phyloP scores from a whole-genome alignment of 2,113 vertebrate species.

The Eurystomus gularis region DNA sequence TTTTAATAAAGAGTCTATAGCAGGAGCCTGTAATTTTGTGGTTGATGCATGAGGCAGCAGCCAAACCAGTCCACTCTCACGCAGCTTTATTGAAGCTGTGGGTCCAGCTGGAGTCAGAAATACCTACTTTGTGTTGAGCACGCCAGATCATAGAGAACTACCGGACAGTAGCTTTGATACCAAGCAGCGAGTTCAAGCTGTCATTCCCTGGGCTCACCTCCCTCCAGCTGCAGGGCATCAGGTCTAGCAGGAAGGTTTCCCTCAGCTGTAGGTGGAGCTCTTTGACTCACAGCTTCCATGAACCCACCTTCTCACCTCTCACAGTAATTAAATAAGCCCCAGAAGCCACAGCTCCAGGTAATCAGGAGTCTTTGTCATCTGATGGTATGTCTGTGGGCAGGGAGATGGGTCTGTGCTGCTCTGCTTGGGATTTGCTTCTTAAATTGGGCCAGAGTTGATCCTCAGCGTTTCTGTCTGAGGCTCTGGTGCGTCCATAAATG shows the following conservation, averaged over 20 bases:
- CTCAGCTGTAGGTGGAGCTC: not conserved
- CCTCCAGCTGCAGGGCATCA: not conserved
- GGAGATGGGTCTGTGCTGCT: not conserved
- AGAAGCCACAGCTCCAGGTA: not conserved
- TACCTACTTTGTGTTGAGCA: not conserved
- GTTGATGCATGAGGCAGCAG: not conserved
- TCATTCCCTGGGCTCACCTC: fast-evolving
- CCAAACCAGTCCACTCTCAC: not conserved
- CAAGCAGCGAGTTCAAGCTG: not conserved
- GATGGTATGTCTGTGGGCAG: fast-evolving
- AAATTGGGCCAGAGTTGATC: fast-evolving
- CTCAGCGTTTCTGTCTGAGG: fast-evolving
- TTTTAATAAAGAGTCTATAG: not conserved
- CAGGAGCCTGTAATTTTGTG: not conserved
- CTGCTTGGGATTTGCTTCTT: not conserved
- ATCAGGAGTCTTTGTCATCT: not conserved
- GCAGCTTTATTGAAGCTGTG: not conserved
- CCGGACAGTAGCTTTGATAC: not conserved
- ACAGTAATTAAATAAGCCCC: not conserved
- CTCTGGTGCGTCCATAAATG: fast-evolving
- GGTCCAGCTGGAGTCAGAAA: not conserved
- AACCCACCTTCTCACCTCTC: not conserved
- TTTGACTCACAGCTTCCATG: not conserved
- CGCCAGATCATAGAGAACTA: fast-evolving
- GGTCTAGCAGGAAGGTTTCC: not conserved